Evolutionary conservation across 2,888 invertebrate species (phyloP), one percentile per base, ranked within the genome.

Genomic region (Lasioglossum oenotherae): DNA sequence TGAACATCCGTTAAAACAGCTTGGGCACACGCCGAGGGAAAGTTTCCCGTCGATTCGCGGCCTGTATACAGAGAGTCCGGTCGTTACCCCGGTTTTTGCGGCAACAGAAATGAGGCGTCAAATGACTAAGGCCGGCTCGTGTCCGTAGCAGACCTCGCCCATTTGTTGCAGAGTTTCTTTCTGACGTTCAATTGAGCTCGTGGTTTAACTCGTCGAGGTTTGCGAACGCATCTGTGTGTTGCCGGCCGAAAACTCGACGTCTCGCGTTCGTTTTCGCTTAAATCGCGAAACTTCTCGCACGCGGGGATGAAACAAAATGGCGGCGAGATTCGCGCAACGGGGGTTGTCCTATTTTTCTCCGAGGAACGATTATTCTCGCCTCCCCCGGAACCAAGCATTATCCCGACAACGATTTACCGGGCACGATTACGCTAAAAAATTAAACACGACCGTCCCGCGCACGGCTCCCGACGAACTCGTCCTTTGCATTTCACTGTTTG

Each of bases 81-180:
- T 90, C 92, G 89, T 92, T 92, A 91, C 87, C 82, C 71, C 77
- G 87, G 82, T 92, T 91, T 91, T 92, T 91, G 91, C 85, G 81
- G 86, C 82, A 86, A 81, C 91, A 90, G 90, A 92, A 92, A 92
- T 92, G 92, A 92, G 92, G 92, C 92, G 92, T 92, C 92, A 92
- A 92, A 92, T 91, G 92, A 92, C 92, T 89, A 86, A 90, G 87
- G 90, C 85, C 81, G 82, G 87, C 75, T 80, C 82, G 77, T 88
- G 92, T 92, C 92, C 84, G 87, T 81, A 73, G 75, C 92, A 92
- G 92, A 92, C 92, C 89, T 89, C 80, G 86, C 82, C 91, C 92
- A 92, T 92, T 92, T 91, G 92, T 92, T 91, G 90, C 91, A 91
- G 90, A 91, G 88, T 92, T 92, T 92, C 91, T 92, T 92, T 92